phyloP scores from a whole-genome alignment of 2,113 vertebrate species.

The Podarcis muralis region DNA sequence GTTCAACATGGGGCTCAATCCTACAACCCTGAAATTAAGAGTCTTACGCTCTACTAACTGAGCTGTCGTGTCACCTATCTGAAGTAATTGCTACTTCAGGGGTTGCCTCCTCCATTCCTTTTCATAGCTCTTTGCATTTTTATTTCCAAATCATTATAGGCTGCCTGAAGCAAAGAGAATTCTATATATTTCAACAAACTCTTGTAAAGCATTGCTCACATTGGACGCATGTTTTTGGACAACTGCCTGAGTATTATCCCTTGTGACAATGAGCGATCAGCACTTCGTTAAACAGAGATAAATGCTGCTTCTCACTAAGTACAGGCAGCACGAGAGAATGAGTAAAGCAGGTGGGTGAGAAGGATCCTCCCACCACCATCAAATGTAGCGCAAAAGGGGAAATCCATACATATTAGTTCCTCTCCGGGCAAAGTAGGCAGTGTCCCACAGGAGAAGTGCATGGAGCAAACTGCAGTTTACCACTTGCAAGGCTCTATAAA shows the following conservation, averaged over 20 bases:
- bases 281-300: not conserved
- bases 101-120: not conserved
- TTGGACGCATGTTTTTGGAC: not conserved
- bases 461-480: not conserved
- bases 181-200: not conserved
- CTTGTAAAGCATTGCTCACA: not conserved
- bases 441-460: not conserved
- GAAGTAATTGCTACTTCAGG: not conserved
- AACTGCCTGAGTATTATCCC: not conserved
- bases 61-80: not conserved
- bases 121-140: not conserved
- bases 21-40: no score
- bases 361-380: not conserved
- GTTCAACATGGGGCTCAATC: no score
- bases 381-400: not conserved
- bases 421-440: not conserved
- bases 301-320: not conserved
- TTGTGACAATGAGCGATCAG: not conserved
- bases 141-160: not conserved
- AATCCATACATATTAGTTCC: not conserved
- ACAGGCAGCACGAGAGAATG: not conserved
- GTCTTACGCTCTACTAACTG: no score
- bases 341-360: not conserved
- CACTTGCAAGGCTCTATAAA: not conserved
- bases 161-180: not conserved